Conservation (phyloP, 2,888 invertebrate genomes). For the Phalera bucephala region DNA sequence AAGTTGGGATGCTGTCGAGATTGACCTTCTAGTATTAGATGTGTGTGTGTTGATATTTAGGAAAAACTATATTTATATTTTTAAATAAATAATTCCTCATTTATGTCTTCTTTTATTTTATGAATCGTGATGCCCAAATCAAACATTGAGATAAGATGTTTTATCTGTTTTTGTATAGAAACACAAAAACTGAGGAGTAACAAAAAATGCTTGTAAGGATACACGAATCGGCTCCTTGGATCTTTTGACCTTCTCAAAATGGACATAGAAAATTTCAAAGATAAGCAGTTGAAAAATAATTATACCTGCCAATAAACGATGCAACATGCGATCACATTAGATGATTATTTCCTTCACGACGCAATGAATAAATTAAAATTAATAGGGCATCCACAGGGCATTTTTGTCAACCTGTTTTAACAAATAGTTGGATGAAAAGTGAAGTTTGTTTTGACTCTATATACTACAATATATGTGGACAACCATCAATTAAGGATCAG, state of each 20-base stretch:
- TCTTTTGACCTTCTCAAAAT: slow-evolving; percentile 1
- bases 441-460: slow-evolving; percentile 15
- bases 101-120: slow-evolving; percentile 32
- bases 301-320: background rate
- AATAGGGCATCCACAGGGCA: background rate
- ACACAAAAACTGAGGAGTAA: background rate
- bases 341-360: background rate
- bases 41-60: slow-evolving; percentile 65
- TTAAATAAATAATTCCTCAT: slow-evolving; percentile 60
- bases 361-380: background rate
- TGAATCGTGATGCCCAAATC: slow-evolving; percentile 10
- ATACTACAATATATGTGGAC: slow-evolving; percentile 10
- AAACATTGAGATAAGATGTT: background rate
- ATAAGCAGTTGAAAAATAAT: background rate
- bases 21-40: slow-evolving; percentile 77
- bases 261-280: background rate
- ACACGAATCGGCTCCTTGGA: background rate
- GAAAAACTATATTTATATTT: slow-evolving; percentile 50
- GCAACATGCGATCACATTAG: too few species aligned
- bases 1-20: slow-evolving; percentile 63
- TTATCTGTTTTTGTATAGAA: background rate
- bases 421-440: slow-evolving; percentile 7
- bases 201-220: background rate
- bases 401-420: background rate
- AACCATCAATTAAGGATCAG: slow-evolving; percentile 6